Conservation (phyloP, 2,113 vertebrate species). For the Eleginops maclovinus region DNA sequence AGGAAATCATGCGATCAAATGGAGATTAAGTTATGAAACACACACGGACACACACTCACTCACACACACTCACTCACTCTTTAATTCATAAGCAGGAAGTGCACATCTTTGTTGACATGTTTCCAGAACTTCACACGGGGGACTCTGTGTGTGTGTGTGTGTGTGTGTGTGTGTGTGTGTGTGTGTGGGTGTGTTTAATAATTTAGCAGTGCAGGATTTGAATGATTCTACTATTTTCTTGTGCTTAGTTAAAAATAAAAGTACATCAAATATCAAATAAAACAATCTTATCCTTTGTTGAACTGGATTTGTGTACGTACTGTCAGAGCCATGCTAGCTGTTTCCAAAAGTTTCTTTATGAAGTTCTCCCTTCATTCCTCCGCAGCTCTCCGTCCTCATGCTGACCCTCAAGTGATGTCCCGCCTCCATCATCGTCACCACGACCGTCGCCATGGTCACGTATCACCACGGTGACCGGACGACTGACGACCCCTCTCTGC, state of each 20-base stretch:
- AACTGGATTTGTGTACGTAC: too few relatives aligned
- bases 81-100: slow-evolving; percentile 51
- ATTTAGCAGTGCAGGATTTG: background rate
- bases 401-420: slow-evolving; percentile 30
- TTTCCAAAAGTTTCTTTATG: too few relatives aligned
- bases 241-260: background rate
- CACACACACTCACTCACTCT: slow-evolving; percentile 40
- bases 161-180: slow-evolving; percentile 23
- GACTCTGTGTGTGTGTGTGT: slow-evolving; percentile 2
- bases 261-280: too few relatives aligned
- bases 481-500: background rate
- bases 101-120: slow-evolving; percentile 27
- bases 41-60: slow-evolving; percentile 21
- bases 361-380: background rate
- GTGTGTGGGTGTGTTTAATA: slow-evolving; percentile 32
- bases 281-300: too few relatives aligned
- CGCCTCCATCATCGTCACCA: background rate
- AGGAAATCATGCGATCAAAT: slow-evolving; percentile 10
- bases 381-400: background rate
- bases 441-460: slow-evolving; percentile 11
- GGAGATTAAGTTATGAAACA: slow-evolving; percentile 37
- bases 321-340: too few relatives aligned
- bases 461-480: background rate
- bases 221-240: background rate
- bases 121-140: slow-evolving; percentile 30